Evolutionary conservation across 2,888 invertebrate species (phyloP).

Genomic region (Amiota mariae): DNA sequence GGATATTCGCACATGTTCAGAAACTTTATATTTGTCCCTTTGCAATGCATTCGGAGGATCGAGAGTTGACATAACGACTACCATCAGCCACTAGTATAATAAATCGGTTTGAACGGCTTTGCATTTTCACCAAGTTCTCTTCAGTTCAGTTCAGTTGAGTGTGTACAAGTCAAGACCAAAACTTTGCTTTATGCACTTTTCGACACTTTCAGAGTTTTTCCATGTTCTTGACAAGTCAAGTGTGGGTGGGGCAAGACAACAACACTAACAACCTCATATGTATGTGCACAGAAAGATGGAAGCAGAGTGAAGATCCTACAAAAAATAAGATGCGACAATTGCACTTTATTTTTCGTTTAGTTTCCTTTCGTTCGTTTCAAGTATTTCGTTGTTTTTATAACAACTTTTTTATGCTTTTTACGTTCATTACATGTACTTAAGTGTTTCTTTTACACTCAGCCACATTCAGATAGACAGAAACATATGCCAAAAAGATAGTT

Average conservation of each 20-base stretch:
- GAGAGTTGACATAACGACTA: no score
- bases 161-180: no score
- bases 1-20: no score
- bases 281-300: not conserved
- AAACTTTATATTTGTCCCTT: no score
- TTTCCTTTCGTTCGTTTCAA: not conserved
- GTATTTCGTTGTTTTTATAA: not conserved
- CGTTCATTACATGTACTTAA: slow-evolving; percentile 24
- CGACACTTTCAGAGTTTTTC: not conserved
- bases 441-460: slow-evolving; percentile 5
- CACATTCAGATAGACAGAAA: slow-evolving; percentile 16
- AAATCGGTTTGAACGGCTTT: no score
- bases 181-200: slow-evolving; percentile 2
- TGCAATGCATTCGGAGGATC: no score
- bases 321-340: not conserved
- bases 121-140: no score
- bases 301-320: not conserved
- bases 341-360: not conserved
- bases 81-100: no score
- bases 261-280: not conserved
- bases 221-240: not conserved
- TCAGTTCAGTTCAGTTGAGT: no score
- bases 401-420: slow-evolving; percentile 21
- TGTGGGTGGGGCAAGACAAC: not conserved
- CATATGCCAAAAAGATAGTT: not conserved